Conservation (phyloP, 2,888 invertebrate species). For the Limnephilus rhombicus region DNA sequence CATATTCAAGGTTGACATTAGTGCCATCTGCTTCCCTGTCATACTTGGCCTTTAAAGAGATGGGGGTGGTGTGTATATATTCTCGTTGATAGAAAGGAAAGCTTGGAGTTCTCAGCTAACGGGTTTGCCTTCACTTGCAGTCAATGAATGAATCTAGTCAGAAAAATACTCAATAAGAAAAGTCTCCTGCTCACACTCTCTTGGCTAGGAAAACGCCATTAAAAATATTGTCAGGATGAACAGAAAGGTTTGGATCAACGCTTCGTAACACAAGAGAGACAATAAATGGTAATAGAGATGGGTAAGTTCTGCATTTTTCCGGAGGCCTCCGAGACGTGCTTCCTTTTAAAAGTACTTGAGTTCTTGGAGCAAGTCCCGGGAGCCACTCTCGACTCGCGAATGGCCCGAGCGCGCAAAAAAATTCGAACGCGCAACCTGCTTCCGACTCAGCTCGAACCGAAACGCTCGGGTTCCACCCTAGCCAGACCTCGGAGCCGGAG, state of each 20-base stretch:
- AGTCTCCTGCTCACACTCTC: conserved; percentile 84
- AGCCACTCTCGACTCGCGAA: no score
- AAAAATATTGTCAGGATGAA: conserved; percentile 96
- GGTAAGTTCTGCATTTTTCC: no score
- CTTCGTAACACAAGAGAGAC: conserved; percentile 83
- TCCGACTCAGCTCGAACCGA: no score
- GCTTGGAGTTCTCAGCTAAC: conserved; percentile 84
- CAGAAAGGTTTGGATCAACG: conserved; percentile 95
- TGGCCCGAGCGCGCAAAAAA: no score
- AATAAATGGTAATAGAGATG: conserved; percentile 66
- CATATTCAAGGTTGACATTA: conserved; percentile 83
- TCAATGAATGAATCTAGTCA: conserved; percentile 78
- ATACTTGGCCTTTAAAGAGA: conserved; percentile 83
- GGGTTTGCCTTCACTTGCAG: conserved; percentile 89
- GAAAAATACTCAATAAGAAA: conserved; percentile 84
- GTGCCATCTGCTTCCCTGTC: conserved; percentile 88
- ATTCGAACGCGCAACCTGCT: no score
- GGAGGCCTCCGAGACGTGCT: no score
- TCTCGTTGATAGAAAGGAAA: conserved; percentile 86
- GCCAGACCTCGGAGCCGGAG: no score
- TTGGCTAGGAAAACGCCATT: conserved; percentile 89
- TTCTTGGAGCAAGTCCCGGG: no score
- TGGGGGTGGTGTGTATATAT: no score
- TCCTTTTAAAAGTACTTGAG: no score
- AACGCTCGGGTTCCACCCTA: no score